These are phyloP conservation scores for Theocolax elegans DNA, from an alignment of 1,140 invertebrate genomes.

Conservation along the genomic window DNA sequence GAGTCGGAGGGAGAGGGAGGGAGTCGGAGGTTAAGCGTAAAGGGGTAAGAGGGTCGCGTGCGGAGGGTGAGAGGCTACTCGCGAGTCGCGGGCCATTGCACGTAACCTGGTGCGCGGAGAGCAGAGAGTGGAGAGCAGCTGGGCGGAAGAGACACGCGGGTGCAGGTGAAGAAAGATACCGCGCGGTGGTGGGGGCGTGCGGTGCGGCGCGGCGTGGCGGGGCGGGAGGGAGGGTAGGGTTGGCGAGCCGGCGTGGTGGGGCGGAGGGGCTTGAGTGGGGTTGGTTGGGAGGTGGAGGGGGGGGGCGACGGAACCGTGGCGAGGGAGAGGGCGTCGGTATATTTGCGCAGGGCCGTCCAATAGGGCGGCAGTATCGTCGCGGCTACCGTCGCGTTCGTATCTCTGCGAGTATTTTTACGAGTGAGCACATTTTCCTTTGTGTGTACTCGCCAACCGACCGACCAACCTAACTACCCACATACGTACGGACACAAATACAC, in stretches of 20 bases:
- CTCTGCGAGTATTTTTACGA: no score
- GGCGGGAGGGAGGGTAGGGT: background rate
- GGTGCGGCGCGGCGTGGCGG: background rate
- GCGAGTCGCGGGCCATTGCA: no score
- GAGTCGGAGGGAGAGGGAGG: no score
- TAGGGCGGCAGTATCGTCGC: slow-evolving; percentile 67
- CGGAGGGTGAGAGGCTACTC: no score
- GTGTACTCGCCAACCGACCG: no score
- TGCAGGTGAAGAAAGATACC: slow-evolving; percentile 1
- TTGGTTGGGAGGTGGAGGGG: background rate
- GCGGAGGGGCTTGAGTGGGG: background rate
- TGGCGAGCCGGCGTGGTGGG: background rate
- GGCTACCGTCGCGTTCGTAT: slow-evolving; percentile 49
- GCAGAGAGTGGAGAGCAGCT: background rate
- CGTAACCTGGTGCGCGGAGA: no score
- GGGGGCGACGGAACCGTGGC: slow-evolving; percentile 48
- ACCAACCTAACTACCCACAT: no score
- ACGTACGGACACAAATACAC: no score
- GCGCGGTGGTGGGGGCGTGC: background rate
- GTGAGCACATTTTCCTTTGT: no score
- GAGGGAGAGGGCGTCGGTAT: slow-evolving; percentile 62
- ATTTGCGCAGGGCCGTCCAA: slow-evolving; percentile 67
- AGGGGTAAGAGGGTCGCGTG: no score
- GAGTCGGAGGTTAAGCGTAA: no score
- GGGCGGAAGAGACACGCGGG: background rate